Percentiles rank a stretch among this genome's conserved stretches.
These are phyloP conservation scores for Barypeithes pellucidus DNA, from an alignment of 2,888 invertebrate genomes.

Conservation along the genomic window DNA sequence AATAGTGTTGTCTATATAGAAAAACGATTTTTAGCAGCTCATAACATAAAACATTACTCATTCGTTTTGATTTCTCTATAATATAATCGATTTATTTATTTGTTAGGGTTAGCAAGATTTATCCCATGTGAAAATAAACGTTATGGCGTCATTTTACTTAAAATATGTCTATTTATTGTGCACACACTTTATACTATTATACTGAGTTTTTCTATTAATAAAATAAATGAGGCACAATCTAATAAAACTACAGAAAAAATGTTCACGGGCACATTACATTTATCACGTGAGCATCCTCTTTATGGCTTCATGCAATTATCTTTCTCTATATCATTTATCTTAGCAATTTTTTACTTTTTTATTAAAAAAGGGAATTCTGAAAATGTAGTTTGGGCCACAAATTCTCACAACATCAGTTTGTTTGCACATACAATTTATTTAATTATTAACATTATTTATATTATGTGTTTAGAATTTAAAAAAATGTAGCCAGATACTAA, in stretches of 20 bases:
- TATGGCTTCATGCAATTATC: constrained; percentile 19
- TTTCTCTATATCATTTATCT: constrained; percentile 29
- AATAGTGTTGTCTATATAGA: too few relatives aligned
- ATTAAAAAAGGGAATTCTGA: constrained; percentile 9
- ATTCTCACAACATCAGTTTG: neutral
- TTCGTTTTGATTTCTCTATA: too few relatives aligned
- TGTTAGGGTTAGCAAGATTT: too few relatives aligned
- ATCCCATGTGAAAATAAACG: too few relatives aligned
- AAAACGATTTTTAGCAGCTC: too few relatives aligned
- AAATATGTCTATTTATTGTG: neutral
- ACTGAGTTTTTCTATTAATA: constrained; percentile 20
- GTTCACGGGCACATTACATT: constrained; percentile 29
- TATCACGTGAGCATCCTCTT: constrained; percentile 29
- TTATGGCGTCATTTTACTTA: neutral
- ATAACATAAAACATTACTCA: too few relatives aligned
- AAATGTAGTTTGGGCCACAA: neutral
- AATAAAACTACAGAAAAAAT: constrained; percentile 31
- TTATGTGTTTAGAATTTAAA: too few relatives aligned
- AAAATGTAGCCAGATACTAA: too few relatives aligned
- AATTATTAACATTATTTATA: too few relatives aligned
- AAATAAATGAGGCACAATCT: constrained; percentile 21
- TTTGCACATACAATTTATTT: neutral
- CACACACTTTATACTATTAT: neutral
- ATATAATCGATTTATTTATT: too few relatives aligned
- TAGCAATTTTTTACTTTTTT: constrained; percentile 18